Conservation (phyloP, 2,113 vertebrate species). For the Calyptomena viridis region DNA sequence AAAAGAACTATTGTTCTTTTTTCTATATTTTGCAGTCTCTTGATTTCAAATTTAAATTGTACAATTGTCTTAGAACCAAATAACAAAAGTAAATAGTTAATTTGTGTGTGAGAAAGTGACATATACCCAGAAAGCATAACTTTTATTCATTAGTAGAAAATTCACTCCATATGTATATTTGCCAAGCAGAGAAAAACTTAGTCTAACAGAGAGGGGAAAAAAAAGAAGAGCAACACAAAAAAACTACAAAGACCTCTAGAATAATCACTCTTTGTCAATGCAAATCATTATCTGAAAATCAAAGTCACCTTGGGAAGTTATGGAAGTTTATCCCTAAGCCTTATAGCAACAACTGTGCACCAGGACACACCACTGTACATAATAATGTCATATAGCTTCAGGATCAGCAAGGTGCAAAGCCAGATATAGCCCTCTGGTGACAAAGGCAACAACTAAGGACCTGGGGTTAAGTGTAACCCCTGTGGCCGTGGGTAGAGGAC, state of each 20-base stretch:
- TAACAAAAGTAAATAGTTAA: not conserved
- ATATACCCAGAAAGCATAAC: not conserved
- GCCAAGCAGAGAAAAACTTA: not conserved
- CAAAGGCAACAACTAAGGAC: not conserved
- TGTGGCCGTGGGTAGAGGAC: not conserved
- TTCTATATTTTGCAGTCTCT: too few relatives aligned
- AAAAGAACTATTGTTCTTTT: too few relatives aligned
- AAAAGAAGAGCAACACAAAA: not conserved
- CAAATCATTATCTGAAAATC: not conserved
- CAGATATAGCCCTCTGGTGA: not conserved
- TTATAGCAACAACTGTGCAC: not conserved
- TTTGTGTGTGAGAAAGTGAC: not conserved
- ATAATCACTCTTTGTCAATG: not conserved
- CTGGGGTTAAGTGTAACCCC: not conserved
- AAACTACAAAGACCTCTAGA: not conserved
- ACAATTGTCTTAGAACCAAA: too few relatives aligned
- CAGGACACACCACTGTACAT: not conserved
- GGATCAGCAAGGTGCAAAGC: not conserved
- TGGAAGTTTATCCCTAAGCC: not conserved
- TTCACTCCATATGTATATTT: not conserved
- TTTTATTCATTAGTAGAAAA: not conserved
- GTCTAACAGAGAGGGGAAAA: not conserved
- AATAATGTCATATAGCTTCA: not conserved
- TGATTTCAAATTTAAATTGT: too few relatives aligned
- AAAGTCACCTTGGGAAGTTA: not conserved